Evolutionary conservation across 2,888 invertebrate genomes (phyloP).

Genomic region (Drosophila hawaiiensis): DNA sequence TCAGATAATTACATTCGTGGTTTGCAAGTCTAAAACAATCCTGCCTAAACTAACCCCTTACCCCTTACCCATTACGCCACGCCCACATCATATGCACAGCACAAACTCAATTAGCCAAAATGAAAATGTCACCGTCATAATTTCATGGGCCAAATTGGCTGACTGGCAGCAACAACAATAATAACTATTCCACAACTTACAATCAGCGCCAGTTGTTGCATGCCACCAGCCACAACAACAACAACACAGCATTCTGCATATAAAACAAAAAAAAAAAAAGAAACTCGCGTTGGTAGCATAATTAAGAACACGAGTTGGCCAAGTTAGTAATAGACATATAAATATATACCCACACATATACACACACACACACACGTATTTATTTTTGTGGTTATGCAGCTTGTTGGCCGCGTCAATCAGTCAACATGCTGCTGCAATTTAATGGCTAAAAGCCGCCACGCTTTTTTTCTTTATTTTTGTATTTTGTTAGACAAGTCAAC

Average conservation of each 20-base stretch:
- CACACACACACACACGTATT: conserved; percentile 8
- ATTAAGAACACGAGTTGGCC: conserved; percentile 78
- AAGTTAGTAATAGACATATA: conserved; percentile 57
- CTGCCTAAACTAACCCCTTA: neutral
- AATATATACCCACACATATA: conserved; percentile 5
- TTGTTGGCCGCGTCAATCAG: conserved; percentile 64
- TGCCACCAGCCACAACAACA: conserved; percentile 49
- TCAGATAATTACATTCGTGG: conserved; percentile 40
- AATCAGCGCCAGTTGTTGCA: conserved; percentile 70
- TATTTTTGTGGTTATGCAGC: neutral
- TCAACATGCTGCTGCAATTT: conserved; percentile 71
- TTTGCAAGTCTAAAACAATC: neutral
- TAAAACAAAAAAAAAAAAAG: conserved; percentile 17
- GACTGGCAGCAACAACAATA: conserved; percentile 57
- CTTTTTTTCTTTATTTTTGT: conserved; percentile 8
- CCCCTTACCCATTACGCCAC: neutral
- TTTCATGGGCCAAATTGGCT: conserved; percentile 70
- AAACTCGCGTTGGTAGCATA: conserved; percentile 59
- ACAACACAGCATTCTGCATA: conserved; percentile 51
- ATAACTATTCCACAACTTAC: conserved; percentile 38
- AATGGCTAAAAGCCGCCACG: conserved; percentile 59
- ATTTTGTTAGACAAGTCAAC: conserved; percentile 39
- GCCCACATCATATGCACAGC: neutral
- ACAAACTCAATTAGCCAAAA: conserved; percentile 67
- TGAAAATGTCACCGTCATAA: conserved; percentile 78